Evolutionary conservation across 2,797 vertebrate species (phyloP).

Genomic region (Neosilurus mollespiculum): DNA sequence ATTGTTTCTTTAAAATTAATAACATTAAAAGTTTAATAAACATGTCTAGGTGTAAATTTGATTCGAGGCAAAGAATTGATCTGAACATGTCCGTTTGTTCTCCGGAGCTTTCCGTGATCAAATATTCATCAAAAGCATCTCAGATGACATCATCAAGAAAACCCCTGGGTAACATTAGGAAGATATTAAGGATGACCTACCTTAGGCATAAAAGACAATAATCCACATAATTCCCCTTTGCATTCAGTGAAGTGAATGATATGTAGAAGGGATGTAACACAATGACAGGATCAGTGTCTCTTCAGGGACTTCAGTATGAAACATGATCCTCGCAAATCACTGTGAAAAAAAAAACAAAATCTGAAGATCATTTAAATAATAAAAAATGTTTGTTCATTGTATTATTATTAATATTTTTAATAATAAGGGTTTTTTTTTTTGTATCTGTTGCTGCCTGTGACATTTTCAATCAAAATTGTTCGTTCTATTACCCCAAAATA

Average conservation of each 20-base stretch:
- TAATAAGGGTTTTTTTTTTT: too few relatives aligned
- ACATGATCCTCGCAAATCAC: background rate
- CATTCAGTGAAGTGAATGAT: conserved; percentile 39
- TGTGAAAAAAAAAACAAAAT: background rate
- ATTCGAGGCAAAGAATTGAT: conserved; percentile 37
- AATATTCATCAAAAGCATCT: conserved; percentile 50
- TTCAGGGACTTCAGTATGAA: background rate
- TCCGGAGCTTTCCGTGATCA: conserved; percentile 29
- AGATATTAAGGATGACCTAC: conserved; percentile 53
- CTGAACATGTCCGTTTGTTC: conserved; percentile 32
- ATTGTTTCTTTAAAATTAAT: conserved; percentile 39
- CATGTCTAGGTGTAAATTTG: background rate
- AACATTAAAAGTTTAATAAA: conserved; percentile 48
- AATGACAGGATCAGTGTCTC: background rate
- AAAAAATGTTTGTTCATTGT: too few relatives aligned
- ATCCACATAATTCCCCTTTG: conserved; percentile 38
- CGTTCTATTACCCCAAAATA: too few relatives aligned
- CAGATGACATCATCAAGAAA: conserved; percentile 52
- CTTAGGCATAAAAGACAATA: conserved; percentile 40
- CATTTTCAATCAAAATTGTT: too few relatives aligned
- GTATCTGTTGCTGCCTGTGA: too few relatives aligned
- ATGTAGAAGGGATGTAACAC: background rate
- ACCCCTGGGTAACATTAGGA: conserved; percentile 51
- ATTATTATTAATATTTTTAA: too few relatives aligned
- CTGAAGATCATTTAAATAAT: too few relatives aligned